Conservation (phyloP, 1,140 invertebrate genomes). For the Aporrectodea caliginosa region DNA sequence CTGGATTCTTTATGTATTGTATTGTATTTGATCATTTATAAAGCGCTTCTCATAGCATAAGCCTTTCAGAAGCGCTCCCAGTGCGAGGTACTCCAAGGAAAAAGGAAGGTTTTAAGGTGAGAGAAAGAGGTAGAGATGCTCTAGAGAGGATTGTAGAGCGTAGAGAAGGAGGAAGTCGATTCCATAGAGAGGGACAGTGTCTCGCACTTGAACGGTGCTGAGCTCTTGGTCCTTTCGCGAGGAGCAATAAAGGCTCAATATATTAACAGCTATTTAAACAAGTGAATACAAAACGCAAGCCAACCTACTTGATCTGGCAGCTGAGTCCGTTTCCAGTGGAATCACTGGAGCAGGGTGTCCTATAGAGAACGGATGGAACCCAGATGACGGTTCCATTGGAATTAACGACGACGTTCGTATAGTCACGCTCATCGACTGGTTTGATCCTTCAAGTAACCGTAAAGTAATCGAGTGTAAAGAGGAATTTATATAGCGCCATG, state of each 20-base stretch:
- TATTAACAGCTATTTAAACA: background rate
- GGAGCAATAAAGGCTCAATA: background rate
- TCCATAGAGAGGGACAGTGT: too few species aligned
- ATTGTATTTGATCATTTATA: too few species aligned
- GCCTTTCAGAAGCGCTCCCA: too few species aligned
- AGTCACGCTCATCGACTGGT: background rate
- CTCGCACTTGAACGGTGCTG: too few species aligned
- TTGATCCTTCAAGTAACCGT: too few species aligned
- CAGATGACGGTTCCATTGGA: slow-evolving; percentile 10
- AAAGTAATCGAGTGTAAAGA: too few species aligned
- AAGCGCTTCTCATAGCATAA: too few species aligned
- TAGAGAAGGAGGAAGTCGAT: background rate
- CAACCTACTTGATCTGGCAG: slow-evolving; percentile 9
- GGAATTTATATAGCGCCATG: too few species aligned
- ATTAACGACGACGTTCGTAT: background rate
- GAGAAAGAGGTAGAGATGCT: background rate
- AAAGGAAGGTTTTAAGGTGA: too few species aligned
- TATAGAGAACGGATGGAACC: background rate
- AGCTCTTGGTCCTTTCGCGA: too few species aligned
- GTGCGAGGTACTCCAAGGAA: too few species aligned
- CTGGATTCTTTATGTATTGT: too few species aligned
- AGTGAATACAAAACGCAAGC: background rate
- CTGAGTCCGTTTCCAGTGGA: background rate
- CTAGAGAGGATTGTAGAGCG: background rate
- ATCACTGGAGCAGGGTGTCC: background rate